Evolutionary conservation across 2,113 vertebrate genomes (phyloP).

Genomic region (Rhinopomastus cyanomelas): DNA sequence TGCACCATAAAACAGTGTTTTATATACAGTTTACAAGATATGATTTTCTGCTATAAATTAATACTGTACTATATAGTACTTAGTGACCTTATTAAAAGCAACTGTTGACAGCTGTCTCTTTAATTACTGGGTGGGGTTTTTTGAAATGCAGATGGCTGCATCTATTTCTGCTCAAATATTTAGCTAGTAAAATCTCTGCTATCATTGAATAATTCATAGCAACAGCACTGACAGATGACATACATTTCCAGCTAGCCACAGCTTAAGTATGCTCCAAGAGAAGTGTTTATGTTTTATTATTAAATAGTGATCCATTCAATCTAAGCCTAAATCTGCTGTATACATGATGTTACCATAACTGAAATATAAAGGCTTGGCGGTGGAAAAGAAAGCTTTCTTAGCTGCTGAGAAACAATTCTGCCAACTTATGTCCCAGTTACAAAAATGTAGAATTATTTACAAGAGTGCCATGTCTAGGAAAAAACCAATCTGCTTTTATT

Average conservation of each 20-base stretch:
- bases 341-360: slow-evolving; percentile 45
- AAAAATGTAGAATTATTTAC: slow-evolving; percentile 66
- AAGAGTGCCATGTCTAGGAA: slow-evolving; percentile 56
- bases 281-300: neutral
- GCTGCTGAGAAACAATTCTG: slow-evolving; percentile 65
- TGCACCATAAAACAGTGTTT: slow-evolving; percentile 81
- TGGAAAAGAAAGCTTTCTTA: slow-evolving; percentile 50
- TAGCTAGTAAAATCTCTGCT: slow-evolving; percentile 5
- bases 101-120: slow-evolving; percentile 72
- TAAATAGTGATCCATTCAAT: slow-evolving; percentile 48
- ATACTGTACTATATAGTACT: slow-evolving; percentile 78
- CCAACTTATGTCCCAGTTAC: slow-evolving; percentile 63
- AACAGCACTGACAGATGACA: slow-evolving; percentile 6
- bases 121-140: slow-evolving; percentile 33
- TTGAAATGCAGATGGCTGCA: slow-evolving; percentile 10
- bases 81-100: slow-evolving; percentile 74
- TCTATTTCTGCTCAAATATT: slow-evolving; percentile 53
- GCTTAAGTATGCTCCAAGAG: neutral
- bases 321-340: slow-evolving; percentile 44
- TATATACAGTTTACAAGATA: slow-evolving; percentile 82
- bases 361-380: slow-evolving; percentile 33
- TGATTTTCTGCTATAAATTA: slow-evolving; percentile 80
- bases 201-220: slow-evolving; percentile 34
- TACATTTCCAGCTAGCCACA: neutral
- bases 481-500: neutral